These are phyloP conservation scores for Ammodytes dubius DNA, from an alignment of 2,113 vertebrate species.

Conservation along the genomic window DNA sequence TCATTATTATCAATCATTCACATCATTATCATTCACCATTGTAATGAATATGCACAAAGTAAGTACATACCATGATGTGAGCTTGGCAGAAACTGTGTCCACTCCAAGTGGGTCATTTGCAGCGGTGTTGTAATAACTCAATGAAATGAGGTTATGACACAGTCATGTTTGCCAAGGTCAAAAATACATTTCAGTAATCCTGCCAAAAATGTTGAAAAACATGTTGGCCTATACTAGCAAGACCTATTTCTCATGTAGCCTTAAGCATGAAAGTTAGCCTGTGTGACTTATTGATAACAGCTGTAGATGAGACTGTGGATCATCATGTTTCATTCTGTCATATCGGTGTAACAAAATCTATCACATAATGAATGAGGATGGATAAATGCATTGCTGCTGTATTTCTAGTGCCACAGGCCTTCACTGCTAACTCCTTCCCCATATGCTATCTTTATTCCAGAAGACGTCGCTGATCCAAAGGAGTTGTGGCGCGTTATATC, in stretches of 20 bases:
- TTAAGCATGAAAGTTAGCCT: background rate
- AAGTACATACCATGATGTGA: background rate
- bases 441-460: conserved; percentile 39
- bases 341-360: background rate
- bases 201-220: conserved; percentile 11
- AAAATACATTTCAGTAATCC: conserved; percentile 40
- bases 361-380: background rate
- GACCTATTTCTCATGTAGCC: background rate
- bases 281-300: background rate
- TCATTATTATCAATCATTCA: too few relatives aligned
- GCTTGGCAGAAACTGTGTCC: background rate
- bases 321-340: background rate
- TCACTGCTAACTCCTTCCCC: conserved; percentile 14
- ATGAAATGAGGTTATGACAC: conserved; percentile 10
- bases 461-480: conserved; percentile 50
- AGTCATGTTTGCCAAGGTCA: background rate
- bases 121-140: conserved; percentile 1
- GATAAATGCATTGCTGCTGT: background rate
- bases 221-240: too few relatives aligned
- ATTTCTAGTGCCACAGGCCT: background rate
- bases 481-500: conserved; percentile 52
- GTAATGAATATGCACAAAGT: background rate
- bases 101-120: conserved; percentile 2
- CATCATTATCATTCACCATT: too few relatives aligned
- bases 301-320: background rate